Conservation (phyloP, 2,797 vertebrate genomes). For the Sphenodon punctatus region DNA sequence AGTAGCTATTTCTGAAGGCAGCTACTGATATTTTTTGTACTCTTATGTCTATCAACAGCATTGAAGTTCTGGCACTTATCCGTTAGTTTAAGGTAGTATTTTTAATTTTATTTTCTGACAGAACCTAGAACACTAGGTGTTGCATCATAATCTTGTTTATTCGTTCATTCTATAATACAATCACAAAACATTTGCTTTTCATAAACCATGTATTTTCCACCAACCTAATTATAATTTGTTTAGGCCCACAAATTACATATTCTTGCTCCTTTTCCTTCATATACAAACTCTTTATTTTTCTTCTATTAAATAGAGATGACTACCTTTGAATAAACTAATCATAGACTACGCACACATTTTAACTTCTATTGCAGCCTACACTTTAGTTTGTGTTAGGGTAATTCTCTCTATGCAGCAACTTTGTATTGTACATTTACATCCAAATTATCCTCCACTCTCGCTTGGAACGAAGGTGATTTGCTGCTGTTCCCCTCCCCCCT, state of each 20-base stretch:
- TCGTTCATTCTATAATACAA: rapidly evolving
- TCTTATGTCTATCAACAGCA: not conserved
- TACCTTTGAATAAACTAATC: not conserved
- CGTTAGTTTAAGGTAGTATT: not conserved
- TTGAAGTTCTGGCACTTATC: not conserved
- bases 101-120: not conserved
- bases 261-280: not conserved
- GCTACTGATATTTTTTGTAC: not conserved
- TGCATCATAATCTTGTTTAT: not conserved
- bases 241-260: not conserved
- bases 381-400: not conserved
- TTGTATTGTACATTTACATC: not conserved
- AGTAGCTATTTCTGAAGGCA: not conserved
- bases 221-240: not conserved
- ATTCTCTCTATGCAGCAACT: not conserved
- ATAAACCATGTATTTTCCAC: not conserved
- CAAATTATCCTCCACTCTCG: too few relatives aligned
- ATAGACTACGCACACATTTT: not conserved
- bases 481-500: too few relatives aligned
- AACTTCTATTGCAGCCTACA: too few relatives aligned
- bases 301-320: not conserved
- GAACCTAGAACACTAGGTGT: not conserved
- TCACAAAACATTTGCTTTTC: not conserved
- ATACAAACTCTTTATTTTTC: not conserved
- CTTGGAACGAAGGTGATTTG: too few relatives aligned